Evolutionary conservation across 2,113 vertebrate genomes (phyloP).

Genomic region (Pomatorhinus ruficollis): DNA sequence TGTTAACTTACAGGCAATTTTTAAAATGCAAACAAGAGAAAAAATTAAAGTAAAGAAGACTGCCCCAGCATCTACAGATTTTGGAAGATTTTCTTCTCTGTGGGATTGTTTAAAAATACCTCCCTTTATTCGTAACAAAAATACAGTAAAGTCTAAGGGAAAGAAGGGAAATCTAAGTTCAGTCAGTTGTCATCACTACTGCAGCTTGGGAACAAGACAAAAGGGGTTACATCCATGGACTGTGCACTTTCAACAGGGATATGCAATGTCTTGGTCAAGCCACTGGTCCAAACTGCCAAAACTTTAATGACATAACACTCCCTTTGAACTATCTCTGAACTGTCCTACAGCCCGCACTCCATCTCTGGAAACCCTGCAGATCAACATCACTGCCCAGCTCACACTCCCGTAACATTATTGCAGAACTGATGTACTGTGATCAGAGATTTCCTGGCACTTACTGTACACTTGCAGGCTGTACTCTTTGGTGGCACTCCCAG

Average conservation of each 20-base stretch:
- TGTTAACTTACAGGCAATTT: not conserved
- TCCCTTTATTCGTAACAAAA: not conserved
- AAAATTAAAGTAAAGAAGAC: not conserved
- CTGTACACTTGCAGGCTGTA: slow-evolving; percentile 91
- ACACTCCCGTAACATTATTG: not conserved
- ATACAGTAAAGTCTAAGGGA: not conserved
- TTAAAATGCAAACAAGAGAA: not conserved
- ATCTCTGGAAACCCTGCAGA: not conserved
- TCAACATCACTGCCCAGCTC: not conserved
- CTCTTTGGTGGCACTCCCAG: slow-evolving; percentile 83
- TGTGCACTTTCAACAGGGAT: not conserved
- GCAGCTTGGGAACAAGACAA: not conserved
- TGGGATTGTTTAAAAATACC: not conserved
- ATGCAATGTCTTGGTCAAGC: not conserved
- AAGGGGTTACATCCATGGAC: not conserved
- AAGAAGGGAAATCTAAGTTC: not conserved
- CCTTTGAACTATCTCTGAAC: not conserved
- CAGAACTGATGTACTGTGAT: not conserved
- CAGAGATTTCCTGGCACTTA: slow-evolving; percentile 48
- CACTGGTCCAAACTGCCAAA: not conserved
- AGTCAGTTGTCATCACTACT: not conserved
- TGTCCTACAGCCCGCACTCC: not conserved
- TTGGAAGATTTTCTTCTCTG: not conserved
- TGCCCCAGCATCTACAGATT: not conserved
- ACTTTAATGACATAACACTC: not conserved